A percentile compares a stretch with the other conserved stretches of the same genome.
Conservation (phyloP, 2,888 invertebrate species). For the Bimastos eiseni region DNA sequence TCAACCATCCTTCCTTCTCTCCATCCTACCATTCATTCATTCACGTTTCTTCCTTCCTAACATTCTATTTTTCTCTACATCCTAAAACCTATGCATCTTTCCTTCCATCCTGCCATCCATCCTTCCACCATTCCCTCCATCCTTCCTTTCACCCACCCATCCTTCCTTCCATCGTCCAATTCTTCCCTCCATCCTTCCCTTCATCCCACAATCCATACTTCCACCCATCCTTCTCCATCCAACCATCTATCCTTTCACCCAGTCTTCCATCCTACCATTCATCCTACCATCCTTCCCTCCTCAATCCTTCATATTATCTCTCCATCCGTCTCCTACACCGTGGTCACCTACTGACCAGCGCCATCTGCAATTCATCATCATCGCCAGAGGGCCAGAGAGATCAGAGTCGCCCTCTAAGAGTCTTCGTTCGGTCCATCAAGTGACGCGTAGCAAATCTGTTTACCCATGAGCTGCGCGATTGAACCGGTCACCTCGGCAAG, state of each 20-base stretch:
- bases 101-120: not conserved
- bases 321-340: not conserved
- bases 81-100: not conserved
- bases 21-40: not conserved
- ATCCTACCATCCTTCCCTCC: too few relatives aligned
- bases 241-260: too few relatives aligned
- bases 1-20: not conserved
- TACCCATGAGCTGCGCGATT: not conserved
- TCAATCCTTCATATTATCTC: not conserved
- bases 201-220: too few relatives aligned
- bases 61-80: too few relatives aligned
- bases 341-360: not conserved
- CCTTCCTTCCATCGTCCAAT: not conserved
- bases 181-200: too few relatives aligned
- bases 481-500: not conserved
- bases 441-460: not conserved
- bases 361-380: not conserved
- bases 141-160: not conserved
- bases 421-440: not conserved
- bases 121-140: not conserved
- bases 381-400: not conserved
- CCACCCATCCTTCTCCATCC: too few relatives aligned
- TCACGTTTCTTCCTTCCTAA: not conserved
- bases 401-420: not conserved
- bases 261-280: too few relatives aligned